Conservation (phyloP, 2,797 vertebrate species). For the Acestrorhynchus altus region DNA sequence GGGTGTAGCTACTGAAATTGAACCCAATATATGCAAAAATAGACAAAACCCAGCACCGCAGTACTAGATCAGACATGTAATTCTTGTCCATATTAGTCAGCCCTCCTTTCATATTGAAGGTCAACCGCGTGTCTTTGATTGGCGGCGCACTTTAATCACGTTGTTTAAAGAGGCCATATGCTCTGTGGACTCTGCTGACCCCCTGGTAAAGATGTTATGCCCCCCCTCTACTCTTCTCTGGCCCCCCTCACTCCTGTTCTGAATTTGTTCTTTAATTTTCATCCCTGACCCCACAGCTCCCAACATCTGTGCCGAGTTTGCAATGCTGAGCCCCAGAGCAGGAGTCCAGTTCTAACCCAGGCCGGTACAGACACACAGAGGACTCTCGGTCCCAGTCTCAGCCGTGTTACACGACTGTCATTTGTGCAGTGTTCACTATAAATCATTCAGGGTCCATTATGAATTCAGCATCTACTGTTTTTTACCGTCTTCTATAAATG, state of each 20-base stretch:
- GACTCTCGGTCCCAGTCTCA: not conserved
- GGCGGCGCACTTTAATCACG: slow-evolving; percentile 37
- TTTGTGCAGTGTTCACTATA: no score
- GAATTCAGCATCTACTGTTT: no score
- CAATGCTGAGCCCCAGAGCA: slow-evolving; percentile 38
- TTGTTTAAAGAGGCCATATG: slow-evolving; percentile 50
- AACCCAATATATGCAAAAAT: no score
- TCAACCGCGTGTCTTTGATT: slow-evolving; percentile 38
- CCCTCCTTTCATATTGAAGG: no score
- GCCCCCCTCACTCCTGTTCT: slow-evolving; percentile 64
- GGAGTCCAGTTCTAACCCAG: not conserved
- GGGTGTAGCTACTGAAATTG: no score
- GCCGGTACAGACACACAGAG: slow-evolving; percentile 12
- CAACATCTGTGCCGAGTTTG: slow-evolving; percentile 56
- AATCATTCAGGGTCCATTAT: no score
- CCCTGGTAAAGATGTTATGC: slow-evolving; percentile 40
- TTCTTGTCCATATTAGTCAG: slow-evolving; percentile 53
- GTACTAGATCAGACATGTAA: no score
- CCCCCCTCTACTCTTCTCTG: slow-evolving; percentile 14
- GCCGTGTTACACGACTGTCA: not conserved
- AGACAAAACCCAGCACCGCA: no score
- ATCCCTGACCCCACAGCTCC: slow-evolving; percentile 67
- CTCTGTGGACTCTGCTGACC: slow-evolving; percentile 46
- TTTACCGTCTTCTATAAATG: no score
- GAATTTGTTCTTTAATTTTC: slow-evolving; percentile 74